phyloP scores from a whole-genome alignment of 1,140 invertebrate species.

The Ganaspis sp. region DNA sequence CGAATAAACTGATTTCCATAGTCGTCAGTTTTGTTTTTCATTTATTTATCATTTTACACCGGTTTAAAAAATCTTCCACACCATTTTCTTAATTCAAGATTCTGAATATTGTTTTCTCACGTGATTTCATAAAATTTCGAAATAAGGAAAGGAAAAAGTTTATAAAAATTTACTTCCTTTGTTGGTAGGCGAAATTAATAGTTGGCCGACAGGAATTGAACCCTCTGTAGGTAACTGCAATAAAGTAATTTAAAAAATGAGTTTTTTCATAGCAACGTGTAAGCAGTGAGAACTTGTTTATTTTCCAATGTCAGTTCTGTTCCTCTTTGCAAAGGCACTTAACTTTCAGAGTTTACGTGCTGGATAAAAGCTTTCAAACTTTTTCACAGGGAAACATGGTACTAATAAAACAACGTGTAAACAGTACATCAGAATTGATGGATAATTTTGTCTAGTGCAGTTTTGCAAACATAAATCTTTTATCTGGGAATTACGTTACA shows the following conservation, averaged over 20 bases:
- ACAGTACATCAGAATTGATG: constrained; percentile 17
- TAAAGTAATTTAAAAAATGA: not conserved
- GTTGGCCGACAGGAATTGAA: too few relatives aligned
- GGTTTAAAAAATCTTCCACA: too few relatives aligned
- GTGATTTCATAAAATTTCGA: too few relatives aligned
- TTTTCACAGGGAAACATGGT: not conserved
- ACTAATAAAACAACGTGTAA: constrained; percentile 20
- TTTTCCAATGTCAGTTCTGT: not conserved
- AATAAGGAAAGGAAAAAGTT: too few relatives aligned
- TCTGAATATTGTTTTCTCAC: too few relatives aligned
- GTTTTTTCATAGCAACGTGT: not conserved
- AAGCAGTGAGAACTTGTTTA: not conserved
- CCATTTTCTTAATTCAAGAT: too few relatives aligned
- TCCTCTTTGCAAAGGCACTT: not conserved
- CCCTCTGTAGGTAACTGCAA: not conserved
- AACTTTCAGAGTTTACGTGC: constrained; percentile 18
- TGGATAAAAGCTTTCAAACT: constrained; percentile 10
- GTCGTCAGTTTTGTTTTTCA: too few relatives aligned
- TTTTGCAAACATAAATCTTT: not conserved
- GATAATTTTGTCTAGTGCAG: not conserved
- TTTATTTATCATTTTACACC: too few relatives aligned
- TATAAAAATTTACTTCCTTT: too few relatives aligned
- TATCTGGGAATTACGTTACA: not conserved
- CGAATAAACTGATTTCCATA: too few relatives aligned
- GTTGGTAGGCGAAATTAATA: too few relatives aligned